Evolutionary conservation across 53 echinoderm and acorn worm species (phyloP), one percentile per base, ranked within the genome.

Genomic region (Actinopyga echinites): DNA sequence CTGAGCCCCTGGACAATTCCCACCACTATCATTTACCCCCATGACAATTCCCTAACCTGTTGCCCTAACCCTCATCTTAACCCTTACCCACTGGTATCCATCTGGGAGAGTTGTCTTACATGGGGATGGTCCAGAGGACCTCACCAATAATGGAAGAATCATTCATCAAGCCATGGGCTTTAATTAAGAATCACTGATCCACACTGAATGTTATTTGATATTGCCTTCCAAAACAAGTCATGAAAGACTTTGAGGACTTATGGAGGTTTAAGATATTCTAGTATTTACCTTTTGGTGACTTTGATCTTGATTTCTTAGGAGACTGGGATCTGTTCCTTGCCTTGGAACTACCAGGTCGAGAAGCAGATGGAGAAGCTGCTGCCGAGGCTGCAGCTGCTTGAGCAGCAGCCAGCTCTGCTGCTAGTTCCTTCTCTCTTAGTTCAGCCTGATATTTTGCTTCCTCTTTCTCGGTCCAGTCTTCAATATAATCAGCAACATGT

Each of bases 241-340:
- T 2, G 8, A 12, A 10, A 40, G 2, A 74, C n/a, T n/a, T n/a
- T n/a, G n/a, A 40, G 40, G 40, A 2, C n/a, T 69, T 34, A 5
- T 9, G 30, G 1, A 69, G 22, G 49, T 17, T 49, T 13, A 2
- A 49, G 13, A n/a, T n/a, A n/a, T n/a, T n/a, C n/a, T 54, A 8
- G 1, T 63, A 30, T 71, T 15, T 55, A 96, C 96, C 96, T 90
- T 92, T 91, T 32, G 96, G 96, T 36, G 96, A 96, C 60, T 96
- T 96, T 42, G 96, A 93, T 79, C 96, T 89, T 6, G 93, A 89
- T 79, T 95, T 95, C 80, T 96, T 96, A 1, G 96, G 91, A 29
- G 90, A 93, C 31, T 87, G 87, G n/a, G 93, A 87, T 44, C 96
- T 83, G 60, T 74, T 79, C 42, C 89, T 63, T 13, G 84, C 91